phyloP scores from a whole-genome alignment of 2,113 vertebrate species.

The Phocoena sinus region DNA sequence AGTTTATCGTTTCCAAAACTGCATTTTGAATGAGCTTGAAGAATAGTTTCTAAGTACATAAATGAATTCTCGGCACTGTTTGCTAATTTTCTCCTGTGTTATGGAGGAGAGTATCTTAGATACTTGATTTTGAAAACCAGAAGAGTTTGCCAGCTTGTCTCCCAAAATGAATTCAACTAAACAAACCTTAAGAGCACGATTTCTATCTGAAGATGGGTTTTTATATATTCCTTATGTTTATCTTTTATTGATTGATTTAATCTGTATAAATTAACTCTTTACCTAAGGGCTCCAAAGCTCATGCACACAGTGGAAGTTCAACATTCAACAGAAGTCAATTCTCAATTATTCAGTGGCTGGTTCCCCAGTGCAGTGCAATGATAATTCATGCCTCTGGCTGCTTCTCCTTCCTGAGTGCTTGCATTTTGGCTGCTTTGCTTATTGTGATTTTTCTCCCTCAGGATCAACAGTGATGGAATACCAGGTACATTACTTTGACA shows the following conservation, averaged over 20 bases:
- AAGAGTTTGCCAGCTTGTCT: not conserved
- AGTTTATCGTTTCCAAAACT: not conserved
- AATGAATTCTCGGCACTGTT: not conserved
- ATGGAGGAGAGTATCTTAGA: not conserved
- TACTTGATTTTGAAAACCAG: not conserved
- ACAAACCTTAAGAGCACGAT: not conserved
- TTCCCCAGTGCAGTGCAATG: not conserved
- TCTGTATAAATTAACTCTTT: conserved; percentile 45
- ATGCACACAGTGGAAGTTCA: not conserved
- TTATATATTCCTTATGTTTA: conserved; percentile 10
- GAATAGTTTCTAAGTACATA: not conserved
- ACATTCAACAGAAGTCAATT: conserved; percentile 37
- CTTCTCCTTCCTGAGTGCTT: not conserved
- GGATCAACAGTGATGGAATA: not conserved
- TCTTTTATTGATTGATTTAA: conserved; percentile 45
- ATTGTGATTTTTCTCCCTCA: not conserved
- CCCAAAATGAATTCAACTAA: conserved; percentile 1
- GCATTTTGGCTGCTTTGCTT: not conserved
- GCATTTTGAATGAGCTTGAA: not conserved
- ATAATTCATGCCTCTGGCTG: not conserved
- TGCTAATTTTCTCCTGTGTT: not conserved
- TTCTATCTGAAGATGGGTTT: not conserved
- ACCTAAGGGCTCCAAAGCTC: not conserved
- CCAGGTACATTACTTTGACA: not conserved
- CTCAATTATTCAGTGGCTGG: conserved; percentile 37